Evolutionary conservation across 2,888 invertebrate species (phyloP), one percentile per base, ranked within the genome.

Genomic region (Andrena camellia): DNA sequence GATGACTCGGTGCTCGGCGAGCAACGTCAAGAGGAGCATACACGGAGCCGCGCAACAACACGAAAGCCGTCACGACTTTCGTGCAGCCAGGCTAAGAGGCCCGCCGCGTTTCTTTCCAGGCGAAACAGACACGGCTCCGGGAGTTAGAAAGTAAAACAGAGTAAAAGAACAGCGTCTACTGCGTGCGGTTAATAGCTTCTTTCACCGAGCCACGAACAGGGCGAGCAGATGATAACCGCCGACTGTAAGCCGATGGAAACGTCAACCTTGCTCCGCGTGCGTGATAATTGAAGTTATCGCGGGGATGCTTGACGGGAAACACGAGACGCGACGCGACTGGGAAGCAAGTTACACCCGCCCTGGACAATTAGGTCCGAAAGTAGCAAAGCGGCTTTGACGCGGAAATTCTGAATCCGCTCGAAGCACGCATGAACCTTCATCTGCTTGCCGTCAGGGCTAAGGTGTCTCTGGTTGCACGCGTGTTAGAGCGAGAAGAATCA

Each of bases 181-280:
- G 80, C 80, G 80, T 79, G 80, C 80, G 80, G 80, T 62, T 79
- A 80, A 80, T 80, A 66, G 79, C 71, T 71, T 79, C 80, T 79
- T 79, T 79, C 80, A 80, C 62, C 80, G 80, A 31, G 59, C 50
- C 48, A 3, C 17, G 52, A 59, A n/a, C n/a, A 13, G 7, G 52
- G 52, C 20, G 52, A 59, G 54, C 29, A 42, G 70, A 52, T n/a
- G 52, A 20, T 35, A 52, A 48, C 60, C 60, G 31, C n/a, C 60
- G 35, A 26, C 31, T 23, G 52, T 26, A 64, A 7, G 35, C 29
- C 80, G 80, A 79, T 71, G 60, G 80, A 79, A 71, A 67, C 71
- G 66, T 68, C 68, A 63, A 78, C 63, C 63, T 80, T 42, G 13
- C 33, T 8, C 50, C 50, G 64, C 10, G 69, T 10, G 29, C 42